Base-by-base conservation (phyloP, 1,140 invertebrate species). In the Coelopa frigida region DNA sequence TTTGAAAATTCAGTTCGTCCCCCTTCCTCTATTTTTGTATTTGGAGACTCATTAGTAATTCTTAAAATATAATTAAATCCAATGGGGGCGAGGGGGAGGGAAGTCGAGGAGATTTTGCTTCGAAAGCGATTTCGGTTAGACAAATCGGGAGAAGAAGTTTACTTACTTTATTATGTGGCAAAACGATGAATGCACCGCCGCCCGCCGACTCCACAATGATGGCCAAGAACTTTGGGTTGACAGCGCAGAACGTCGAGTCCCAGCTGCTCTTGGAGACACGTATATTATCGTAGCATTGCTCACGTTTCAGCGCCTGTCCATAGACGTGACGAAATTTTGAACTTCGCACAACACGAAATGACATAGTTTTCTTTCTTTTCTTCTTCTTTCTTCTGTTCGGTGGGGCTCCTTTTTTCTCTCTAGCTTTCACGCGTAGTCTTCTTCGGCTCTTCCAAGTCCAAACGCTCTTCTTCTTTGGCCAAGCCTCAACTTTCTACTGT, bases 271-370 rank as follows among this genome's bases (percentile, higher is more conserved):
- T 97, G 15, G 94, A 97, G 35, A 99, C 94, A 62, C 94, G 78
- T 66, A 99, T 93, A 72, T 97, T 96, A 74, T 98, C 95, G 75
- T 98, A 99, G 75, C 96, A 99, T 75, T 97, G 88, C 70, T 99
- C 95, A 66, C 92, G 80, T 75, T 98, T 99, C 50, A 95, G 73
- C 42, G 90, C 81, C 62, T 94, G 89, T 55, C 95, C 97, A 75
- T 95, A 99, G 57, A 99, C 94, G 78, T 99, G 95, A 66, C 94
- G 89, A 78, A 98, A 98, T 75, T 98, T 98, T 71, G 89, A 93
- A 75, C 84, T 88, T 72, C 93, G 83, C 50, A 96, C 93, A 61
- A 94, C 90, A 69, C 90, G 88, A 79, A 94, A 93, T 75, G 91
- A 94, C 90, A 94, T 94, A 77, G 58, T 68, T 39, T 44, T 48